These are phyloP conservation scores for Sorex maritimensis DNA, from an alignment of 2,797 vertebrate genomes.

Conservation along the genomic window DNA sequence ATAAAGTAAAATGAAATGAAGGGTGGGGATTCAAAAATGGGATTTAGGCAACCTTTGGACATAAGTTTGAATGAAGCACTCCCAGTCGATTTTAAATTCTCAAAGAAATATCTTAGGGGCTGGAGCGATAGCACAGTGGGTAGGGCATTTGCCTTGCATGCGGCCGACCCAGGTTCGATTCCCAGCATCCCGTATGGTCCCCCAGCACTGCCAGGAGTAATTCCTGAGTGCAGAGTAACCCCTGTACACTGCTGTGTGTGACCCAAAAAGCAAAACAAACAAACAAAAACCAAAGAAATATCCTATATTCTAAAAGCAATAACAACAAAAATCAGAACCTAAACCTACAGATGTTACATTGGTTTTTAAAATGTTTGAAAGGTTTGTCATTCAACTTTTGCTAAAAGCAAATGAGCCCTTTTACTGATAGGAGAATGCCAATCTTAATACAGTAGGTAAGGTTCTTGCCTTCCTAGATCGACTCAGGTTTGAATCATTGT, in stretches of 20 bases:
- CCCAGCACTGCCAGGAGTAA: no score
- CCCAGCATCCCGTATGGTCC: no score
- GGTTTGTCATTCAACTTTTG: conserved; percentile 8
- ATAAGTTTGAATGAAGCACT: neutral
- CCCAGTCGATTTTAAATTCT: neutral
- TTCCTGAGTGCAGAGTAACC: no score
- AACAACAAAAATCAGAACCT: conserved; percentile 3
- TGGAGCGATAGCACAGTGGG: no score
- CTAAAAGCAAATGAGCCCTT: neutral
- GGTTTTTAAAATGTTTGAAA: neutral
- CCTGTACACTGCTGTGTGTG: no score
- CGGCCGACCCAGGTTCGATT: no score
- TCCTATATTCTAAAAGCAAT: conserved; percentile 36
- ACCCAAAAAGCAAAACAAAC: no score
- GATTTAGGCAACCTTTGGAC: neutral
- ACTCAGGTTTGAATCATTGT: no score
- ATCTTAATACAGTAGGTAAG: no score
- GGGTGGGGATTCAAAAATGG: neutral
- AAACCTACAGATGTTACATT: neutral
- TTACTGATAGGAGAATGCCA: conserved; percentile 10
- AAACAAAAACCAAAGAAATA: neutral
- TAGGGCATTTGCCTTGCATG: no score
- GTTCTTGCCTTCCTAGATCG: no score
- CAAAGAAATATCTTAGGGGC: neutral
- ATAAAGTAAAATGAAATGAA: conserved; percentile 17